phyloP scores from a whole-genome alignment of 2,797 vertebrate species.

The Coracias cyanogaster region DNA sequence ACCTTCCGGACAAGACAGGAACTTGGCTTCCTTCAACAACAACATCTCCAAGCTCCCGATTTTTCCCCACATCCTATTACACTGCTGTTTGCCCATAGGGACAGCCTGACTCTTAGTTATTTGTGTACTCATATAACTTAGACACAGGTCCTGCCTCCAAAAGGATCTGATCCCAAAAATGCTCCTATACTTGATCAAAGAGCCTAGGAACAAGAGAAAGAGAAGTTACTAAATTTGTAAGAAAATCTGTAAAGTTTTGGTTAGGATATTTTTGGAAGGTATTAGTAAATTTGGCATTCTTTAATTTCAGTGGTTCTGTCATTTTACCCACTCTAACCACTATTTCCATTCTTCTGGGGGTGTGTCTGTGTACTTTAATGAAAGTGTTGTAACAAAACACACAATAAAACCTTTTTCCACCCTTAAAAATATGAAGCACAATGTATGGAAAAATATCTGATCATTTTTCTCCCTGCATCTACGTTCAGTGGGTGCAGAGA shows the following conservation, averaged over 20 bases:
- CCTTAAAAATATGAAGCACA: neutral
- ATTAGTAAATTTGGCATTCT: neutral
- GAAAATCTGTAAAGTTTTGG: neutral
- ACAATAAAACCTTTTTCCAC: neutral
- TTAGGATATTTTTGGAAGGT: neutral
- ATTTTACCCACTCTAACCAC: neutral
- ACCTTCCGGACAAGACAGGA: neutral
- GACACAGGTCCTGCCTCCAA: neutral
- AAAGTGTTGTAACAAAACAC: neutral
- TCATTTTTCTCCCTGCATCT: neutral
- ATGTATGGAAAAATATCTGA: neutral
- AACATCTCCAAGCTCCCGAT: neutral
- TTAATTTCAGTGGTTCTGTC: neutral
- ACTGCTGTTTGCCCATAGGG: neutral
- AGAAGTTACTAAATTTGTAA: neutral
- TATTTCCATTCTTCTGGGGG: neutral
- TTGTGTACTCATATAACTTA: neutral
- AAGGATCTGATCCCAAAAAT: neutral
- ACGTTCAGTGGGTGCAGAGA: neutral
- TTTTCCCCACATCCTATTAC: neutral
- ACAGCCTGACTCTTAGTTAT: neutral
- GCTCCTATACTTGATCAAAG: neutral
- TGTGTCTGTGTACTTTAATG: neutral
- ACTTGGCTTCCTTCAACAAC: neutral
- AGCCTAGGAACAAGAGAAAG: neutral